phyloP scores from a whole-genome alignment of 2,113 vertebrate genomes.

The Laterallus jamaicensis region DNA sequence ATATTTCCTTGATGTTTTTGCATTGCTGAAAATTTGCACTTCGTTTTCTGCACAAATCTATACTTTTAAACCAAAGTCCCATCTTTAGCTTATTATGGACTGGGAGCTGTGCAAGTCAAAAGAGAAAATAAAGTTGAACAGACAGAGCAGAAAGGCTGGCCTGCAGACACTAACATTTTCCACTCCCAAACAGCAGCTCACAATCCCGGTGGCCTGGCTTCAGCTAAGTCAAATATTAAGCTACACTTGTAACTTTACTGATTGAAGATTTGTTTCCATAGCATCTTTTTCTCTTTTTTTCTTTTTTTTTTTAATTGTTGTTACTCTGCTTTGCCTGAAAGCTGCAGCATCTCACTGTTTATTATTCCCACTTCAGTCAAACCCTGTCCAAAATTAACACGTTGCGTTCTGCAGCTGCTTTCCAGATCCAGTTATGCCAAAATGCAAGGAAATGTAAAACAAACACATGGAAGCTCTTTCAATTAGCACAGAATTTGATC shows the following conservation, averaged over 20 bases:
- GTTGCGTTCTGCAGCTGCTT: neutral
- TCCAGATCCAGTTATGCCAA: neutral
- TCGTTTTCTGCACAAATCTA: constrained; percentile 18
- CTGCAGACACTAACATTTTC: constrained; percentile 5
- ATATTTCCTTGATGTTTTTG: constrained; percentile 16
- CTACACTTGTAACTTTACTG: constrained; percentile 32
- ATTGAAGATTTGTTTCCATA: constrained; percentile 18
- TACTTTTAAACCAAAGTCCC: neutral
- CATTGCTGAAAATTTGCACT: neutral
- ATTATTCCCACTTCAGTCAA: constrained; percentile 79
- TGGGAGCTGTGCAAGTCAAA: neutral
- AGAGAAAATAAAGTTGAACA: constrained; percentile 47
- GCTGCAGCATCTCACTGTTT: constrained; percentile 86
- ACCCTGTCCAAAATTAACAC: constrained; percentile 78
- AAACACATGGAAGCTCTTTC: constrained; percentile 50
- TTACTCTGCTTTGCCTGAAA: constrained; percentile 85
- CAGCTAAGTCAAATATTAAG: constrained; percentile 32
- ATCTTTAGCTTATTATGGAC: constrained; percentile 7
- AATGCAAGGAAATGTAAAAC: constrained; percentile 43
- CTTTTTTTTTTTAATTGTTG: constrained; percentile 77
- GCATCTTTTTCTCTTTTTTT: neutral
- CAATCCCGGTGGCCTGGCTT: constrained; percentile 17
- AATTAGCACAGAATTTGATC: constrained; percentile 59
- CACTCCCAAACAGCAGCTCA: neutral
- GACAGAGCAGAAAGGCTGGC: constrained; percentile 22